Base-by-base conservation (phyloP, 2,113 vertebrate genomes). In the Nanorana parkeri region DNA sequence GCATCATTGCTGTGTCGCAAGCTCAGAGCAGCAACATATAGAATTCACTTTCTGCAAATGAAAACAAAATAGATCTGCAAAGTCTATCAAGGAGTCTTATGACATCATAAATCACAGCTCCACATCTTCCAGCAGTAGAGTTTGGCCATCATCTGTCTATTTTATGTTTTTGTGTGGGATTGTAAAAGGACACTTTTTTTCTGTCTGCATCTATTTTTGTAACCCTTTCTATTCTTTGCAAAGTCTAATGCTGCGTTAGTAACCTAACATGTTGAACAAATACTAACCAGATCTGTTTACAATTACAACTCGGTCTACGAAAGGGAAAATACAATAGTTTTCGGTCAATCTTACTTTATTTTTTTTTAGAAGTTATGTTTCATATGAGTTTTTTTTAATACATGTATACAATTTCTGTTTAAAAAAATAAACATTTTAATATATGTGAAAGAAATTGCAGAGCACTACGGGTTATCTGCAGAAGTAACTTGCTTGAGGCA, bases 41-140 rank as follows among this genome's bases (percentile, higher is more conserved):
- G 74, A 77, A 65, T 77, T 29, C 23, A 65, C 74, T 77, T 77
- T 77, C 58, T 64, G 32, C 74, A 77, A 28, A 63, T 76, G 36
- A 67, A 36, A 36, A 36, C 29, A 69, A 19, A 80, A 51, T 51
- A 71, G 66, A 80, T 80, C 78, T 80, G 78, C 78, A 80, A 80
- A 80, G 78, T 56, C 66, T 61, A 80, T 80, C 78, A 80, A 68
- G 66, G 66, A 80, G 55, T 61, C 66, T 61, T 80, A 71, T 80
- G 66, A 80, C 78, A 80, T 69, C 66, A 61, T 71, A 69, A 80
- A 80, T 80, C 78, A 71, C 66, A 80, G 54, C 24, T 80, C 52
- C 78, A 68, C 67, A 60, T 68, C 78, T 69, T 69, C 78, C 78
- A 80, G 55, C 23, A n/a, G 17, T 21, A 71, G 29, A 69, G 68